Evolutionary conservation across 2,113 vertebrate species (phyloP), one percentile per base, ranked within the genome.

Genomic region (Microcebus murinus): DNA sequence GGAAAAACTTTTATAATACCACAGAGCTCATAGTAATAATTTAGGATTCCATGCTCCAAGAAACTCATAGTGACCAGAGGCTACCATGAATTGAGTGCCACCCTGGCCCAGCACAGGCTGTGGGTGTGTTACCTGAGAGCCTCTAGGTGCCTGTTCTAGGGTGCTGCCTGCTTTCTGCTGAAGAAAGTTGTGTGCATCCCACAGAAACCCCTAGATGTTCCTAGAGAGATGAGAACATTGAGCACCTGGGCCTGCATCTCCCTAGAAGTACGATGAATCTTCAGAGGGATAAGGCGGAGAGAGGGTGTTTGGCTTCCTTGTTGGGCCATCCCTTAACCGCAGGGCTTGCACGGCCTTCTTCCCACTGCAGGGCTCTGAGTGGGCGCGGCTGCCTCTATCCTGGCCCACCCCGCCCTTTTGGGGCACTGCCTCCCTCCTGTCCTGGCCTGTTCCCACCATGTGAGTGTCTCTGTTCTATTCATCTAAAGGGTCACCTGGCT

Each of bases 331-430:
- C 31, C 42, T 27, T 7, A 25, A 21, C 13, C 14, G 0, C 31
- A 59, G 4, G 23, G 39, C 50, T 73, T 17, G 42, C 71, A 34
- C 12, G 84, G 57, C 74, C 36, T 31, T 45, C 61, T 39, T 18
- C 50, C 18, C 1, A 11, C 15, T 14, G 10, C 3, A 1, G n/a
- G 39, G n/a, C n/a, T n/a, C 1, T 0, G 31, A 0, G 48, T 79
- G 39, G 45, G 39, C 34, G 12, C 15, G 31, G 42, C 15, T 31
- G 34, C 25, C 77, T 63, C 55, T 6, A 0, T 31, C 5, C 6
- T 68, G 48, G 50, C 20, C 59, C 14, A 4, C 39, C 1, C 20
- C 3, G 7, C 20, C 57, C n/a, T 2, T 21, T 29, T 45, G 36
- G 42, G n/a, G 12, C 11, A 12, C 15, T 4, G 4, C 31, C 45